Percentiles rank a stretch among this genome's conserved stretches.
Conservation (phyloP, 2,888 invertebrate species). For the Drosophila barbarae region DNA sequence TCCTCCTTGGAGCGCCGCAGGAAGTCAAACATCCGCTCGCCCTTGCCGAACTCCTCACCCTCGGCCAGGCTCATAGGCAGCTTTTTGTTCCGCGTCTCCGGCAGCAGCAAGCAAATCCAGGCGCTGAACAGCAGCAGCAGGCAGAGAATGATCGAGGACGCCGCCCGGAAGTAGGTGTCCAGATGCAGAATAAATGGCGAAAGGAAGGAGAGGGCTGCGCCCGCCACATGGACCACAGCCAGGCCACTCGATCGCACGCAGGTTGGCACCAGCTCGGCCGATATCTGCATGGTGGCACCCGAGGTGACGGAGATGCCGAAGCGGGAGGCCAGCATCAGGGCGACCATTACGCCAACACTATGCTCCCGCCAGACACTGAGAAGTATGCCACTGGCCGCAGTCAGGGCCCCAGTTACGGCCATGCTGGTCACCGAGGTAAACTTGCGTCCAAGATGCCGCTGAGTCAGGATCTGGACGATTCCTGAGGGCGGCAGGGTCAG, state of each 20-base stretch:
- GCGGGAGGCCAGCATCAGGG: conserved; percentile 80
- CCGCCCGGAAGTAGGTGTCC: conserved; percentile 76
- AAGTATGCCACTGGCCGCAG: conserved; percentile 79
- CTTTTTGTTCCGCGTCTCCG: conserved; percentile 81
- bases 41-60: conserved; percentile 53
- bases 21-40: conserved; percentile 58
- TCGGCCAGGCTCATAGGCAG: conserved; percentile 54
- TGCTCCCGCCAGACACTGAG: conserved; percentile 69
- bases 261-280: conserved; percentile 83
- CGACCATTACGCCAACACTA: conserved; percentile 75
- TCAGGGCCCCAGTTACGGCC: conserved; percentile 80
- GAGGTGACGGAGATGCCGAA: conserved; percentile 82
- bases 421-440: conserved; percentile 81
- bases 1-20: conserved; percentile 11
- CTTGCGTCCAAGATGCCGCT: conserved; percentile 79
- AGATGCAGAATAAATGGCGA: conserved; percentile 81
- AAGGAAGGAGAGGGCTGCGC: conserved; percentile 82
- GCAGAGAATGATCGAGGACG: conserved; percentile 81
- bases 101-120: conserved; percentile 81
- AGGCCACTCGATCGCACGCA: conserved; percentile 83
- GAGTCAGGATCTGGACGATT: conserved; percentile 61
- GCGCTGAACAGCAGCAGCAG: conserved; percentile 80
- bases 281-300: conserved; percentile 83
- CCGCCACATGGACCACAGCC: conserved; percentile 82
- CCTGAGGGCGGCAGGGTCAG: conserved; percentile 81